Evolutionary conservation across 2,797 vertebrate genomes (phyloP).

Genomic region (Acestrorhynchus altus): DNA sequence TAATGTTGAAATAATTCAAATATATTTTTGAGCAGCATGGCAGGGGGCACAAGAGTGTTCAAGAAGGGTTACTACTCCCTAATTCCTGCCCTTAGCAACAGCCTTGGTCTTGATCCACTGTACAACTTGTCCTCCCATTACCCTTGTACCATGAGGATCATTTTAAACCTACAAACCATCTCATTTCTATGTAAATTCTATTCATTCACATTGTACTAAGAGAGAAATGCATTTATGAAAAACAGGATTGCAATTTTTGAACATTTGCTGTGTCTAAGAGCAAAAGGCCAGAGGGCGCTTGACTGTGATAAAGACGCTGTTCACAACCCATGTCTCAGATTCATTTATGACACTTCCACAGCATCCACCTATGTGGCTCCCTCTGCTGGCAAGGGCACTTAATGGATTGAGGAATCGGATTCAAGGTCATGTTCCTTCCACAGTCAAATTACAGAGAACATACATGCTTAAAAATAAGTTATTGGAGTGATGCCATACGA

Average conservation of each 20-base stretch:
- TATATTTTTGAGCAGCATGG: too few species aligned
- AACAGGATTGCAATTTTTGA: conserved; percentile 29
- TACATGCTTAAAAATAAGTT: too few species aligned
- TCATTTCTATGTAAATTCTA: conserved; percentile 20
- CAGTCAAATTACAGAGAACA: neutral
- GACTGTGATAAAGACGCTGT: neutral
- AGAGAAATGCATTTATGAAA: neutral
- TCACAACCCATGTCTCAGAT: neutral
- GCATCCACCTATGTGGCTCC: conserved; percentile 10
- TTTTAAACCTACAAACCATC: conserved; percentile 6
- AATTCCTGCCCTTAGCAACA: too few species aligned
- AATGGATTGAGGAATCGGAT: neutral
- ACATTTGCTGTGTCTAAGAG: conserved; percentile 18
- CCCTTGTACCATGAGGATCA: conserved; percentile 13
- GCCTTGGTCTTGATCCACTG: neutral
- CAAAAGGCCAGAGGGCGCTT: conserved; percentile 21
- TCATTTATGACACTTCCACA: neutral
- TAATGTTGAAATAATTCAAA: too few species aligned
- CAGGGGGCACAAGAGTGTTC: too few species aligned
- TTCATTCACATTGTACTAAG: conserved; percentile 23
- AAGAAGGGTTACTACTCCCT: too few species aligned
- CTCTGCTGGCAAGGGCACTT: conserved; percentile 29
- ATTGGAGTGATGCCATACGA: neutral
- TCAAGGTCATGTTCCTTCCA: conserved; percentile 14
- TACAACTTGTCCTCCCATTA: neutral